Base-by-base conservation (phyloP, 2,113 vertebrate genomes). In the Sphaerodactylus townsendi region DNA sequence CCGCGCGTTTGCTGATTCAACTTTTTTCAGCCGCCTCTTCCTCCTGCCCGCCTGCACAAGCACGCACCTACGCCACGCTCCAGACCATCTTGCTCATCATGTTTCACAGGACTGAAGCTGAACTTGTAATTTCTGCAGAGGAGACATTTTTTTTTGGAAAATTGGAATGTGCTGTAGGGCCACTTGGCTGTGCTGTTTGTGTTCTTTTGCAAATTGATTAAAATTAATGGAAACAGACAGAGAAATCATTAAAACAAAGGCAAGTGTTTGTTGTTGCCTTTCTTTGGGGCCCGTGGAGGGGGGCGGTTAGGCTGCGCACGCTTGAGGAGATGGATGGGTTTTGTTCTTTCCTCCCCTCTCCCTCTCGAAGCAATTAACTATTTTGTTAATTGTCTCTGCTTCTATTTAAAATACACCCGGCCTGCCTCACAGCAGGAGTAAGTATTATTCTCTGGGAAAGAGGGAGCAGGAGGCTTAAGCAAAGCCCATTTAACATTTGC, bases 311-410 rank as follows among this genome's bases (percentile, higher is more conserved):
- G 28, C 21, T 33, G 9, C 64, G 21, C 13, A 33, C 76, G 80
- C 28, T 14, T 30, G 35, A 62, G 66, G 81, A 83, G 62, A 88
- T 78, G 77, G 86, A 89, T 87, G 53, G 74, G 65, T 37, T 73
- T 28, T 39, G 74, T 73, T 25, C 44, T 48, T 5, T 33, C 4
- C 33, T 37, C 35, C 39, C 15, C n/a, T 23, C 33, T 50, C 86
- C 33, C 82, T 9, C 88, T 70, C 50, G 25, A 17, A 71, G 77
- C 17, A 74, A 82, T 69, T 79, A 83, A 59, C 74, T 15, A 3
- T 86, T 89, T 88, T 65, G 70, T 86, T 92, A 88, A 93, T 92
- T 69, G 90, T 88, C 59, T 87, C 37, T 84, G 87, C 86, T 80
- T 76, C 69, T 91, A 44, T 85, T 93, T 91, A 82, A 92, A 80